Base-by-base conservation (phyloP, 1,140 invertebrate genomes). In the Drosophila nikananu region DNA sequence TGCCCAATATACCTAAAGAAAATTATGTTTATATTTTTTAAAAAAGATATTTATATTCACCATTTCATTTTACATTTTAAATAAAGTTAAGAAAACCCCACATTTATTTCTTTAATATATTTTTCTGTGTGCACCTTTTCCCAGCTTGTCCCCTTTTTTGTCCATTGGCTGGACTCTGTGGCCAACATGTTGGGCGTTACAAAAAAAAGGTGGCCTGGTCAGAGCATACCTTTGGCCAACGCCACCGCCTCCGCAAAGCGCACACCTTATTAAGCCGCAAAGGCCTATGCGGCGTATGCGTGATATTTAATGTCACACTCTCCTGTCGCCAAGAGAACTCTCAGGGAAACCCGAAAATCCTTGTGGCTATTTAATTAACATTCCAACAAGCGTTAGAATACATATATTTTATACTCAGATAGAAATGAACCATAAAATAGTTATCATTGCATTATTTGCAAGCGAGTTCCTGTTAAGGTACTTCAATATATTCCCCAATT, bases 101-200 rank as follows among this genome's bases (percentile, higher is more conserved):
- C 2, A 1, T 2, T 12, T 25, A 9, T 17, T 48, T 9, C 8
- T 10, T 25, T 25, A 17, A 2, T 48, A 25, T 2, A 25, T 48
- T 55, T 23, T 10, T 23, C 12, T 39, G 9, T 55, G 32, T 55
- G 54, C 6, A 55, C 0, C 15, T 12, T 3, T 39, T 39, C 5
- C 15, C 21, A 15, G 23, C 6, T 42, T 37, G 49, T 10, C 19
- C 25, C 30, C 15, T 12, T 19, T 19, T 41, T 19, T 48, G 32
- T 25, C 35, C 30, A 17, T 48, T 23, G n/a, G 17, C 51, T 15
- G 32, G 60, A 35, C 46, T 64, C 25, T 74, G 58, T 51, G 79
- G 73, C 42, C 55, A 81, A 64, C 52, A 52, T 74, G 58, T 46
- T 74, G 58, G 75, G 72, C 68, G 82, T 86, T 86, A 74, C 23